A percentile compares a stretch with the other conserved stretches of the same genome.
These are phyloP conservation scores for Dinomys branickii DNA, from an alignment of 2,113 vertebrate genomes.

Conservation along the genomic window DNA sequence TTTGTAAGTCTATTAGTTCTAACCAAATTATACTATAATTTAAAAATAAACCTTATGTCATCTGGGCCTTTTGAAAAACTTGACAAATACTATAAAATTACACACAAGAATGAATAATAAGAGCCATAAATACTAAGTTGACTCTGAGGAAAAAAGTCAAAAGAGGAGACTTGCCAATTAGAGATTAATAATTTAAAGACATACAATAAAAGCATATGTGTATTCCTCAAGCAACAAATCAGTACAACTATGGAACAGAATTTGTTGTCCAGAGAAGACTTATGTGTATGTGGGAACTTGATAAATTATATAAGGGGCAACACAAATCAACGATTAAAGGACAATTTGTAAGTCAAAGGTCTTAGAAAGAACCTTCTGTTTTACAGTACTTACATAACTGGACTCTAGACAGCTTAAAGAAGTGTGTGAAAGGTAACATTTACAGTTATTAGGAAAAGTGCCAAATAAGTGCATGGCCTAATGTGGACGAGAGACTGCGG, in stretches of 20 bases:
- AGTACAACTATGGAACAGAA: background rate
- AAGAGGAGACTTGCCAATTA: background rate
- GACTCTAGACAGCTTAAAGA: background rate
- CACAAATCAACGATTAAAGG: background rate
- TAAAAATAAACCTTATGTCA: background rate
- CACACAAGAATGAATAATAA: background rate
- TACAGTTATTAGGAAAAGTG: background rate
- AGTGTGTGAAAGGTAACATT: background rate
- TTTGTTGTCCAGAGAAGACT: background rate
- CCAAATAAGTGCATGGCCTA: background rate
- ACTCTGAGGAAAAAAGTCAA: background rate
- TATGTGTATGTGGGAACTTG: background rate
- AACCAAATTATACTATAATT: background rate
- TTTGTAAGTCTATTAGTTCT: background rate
- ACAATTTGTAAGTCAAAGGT: background rate
- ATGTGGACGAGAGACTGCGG: background rate
- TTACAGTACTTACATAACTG: background rate
- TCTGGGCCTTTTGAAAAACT: background rate
- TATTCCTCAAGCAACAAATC: background rate
- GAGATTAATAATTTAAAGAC: background rate
- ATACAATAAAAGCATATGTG: background rate
- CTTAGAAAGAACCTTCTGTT: background rate
- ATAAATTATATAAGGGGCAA: background rate
- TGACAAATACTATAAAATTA: constrained; percentile 4
- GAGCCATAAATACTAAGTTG: background rate